Base-by-base conservation (phyloP, 2,113 vertebrate species). In the Chaenogobius annularis region DNA sequence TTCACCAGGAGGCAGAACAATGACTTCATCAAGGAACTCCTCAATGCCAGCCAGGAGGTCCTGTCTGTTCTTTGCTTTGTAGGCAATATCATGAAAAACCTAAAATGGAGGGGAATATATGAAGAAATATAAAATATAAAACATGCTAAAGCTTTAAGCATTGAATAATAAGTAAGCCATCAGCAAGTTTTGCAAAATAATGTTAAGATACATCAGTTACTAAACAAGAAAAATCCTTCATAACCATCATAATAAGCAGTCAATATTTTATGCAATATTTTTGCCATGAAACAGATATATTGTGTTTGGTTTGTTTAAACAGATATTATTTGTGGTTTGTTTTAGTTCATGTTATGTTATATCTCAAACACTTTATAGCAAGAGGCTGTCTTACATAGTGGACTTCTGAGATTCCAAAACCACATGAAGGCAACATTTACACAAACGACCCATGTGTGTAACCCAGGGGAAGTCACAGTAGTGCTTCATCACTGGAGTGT, bases 81-180 rank as follows among this genome's bases (percentile, higher is more conserved):
- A 99, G 75, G 97, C 98, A 48, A 99, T 97, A 77, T 99, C 98
- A n/a, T 98, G 98, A 89, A 99, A 99, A 0, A 99, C 95, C 98
- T 99, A 73, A 2, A 22, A n/a, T n/a, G 1, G 40, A 3, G 9
- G 68, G 62, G 70, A 52, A 77, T 20, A 73, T 66, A 81, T 3
- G 20, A 23, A 12, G 20, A 68, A 52, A 13, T 8, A 13, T 0
- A 3, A 66, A 63, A 14, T 13, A 73, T 62, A 15, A 0, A 77
- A 20, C 66, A 19, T 9, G 52, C 10, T 55, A 61, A 10, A 7
- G 10, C 26, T 12, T 31, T 17, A 63, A 8, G 35, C 26, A 10
- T 40, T 44, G 48, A 71, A 54, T 43, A 8, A 47, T 50, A 7
- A 68, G 35, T 72, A 73, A 73, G 19, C 2, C 54, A 55, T 20